These are phyloP conservation scores for Strix uralensis DNA, from an alignment of 2,113 vertebrate genomes.

Conservation along the genomic window DNA sequence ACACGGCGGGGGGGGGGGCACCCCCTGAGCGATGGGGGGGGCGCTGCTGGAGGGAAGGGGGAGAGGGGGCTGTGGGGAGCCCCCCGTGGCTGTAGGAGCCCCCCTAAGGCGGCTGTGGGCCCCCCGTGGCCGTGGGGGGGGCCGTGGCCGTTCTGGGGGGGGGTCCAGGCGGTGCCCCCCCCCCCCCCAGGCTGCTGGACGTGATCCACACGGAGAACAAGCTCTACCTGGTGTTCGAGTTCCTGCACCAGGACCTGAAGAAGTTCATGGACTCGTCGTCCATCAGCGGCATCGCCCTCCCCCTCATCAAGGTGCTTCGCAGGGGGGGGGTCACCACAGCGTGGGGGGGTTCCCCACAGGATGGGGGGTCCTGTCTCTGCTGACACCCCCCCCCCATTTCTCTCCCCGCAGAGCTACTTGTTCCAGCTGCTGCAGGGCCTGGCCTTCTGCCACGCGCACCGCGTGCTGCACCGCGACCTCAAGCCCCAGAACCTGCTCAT, in stretches of 20 bases:
- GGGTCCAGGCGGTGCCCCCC: neutral
- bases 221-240: conserved; percentile 95
- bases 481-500: conserved; percentile 97
- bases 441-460: conserved; percentile 94
- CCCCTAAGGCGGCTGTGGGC: neutral
- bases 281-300: conserved; percentile 87
- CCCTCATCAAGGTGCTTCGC: conserved; percentile 86
- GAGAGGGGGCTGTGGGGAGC: neutral
- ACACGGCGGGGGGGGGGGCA: too few relatives aligned
- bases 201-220: conserved; percentile 98
- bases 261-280: conserved; percentile 95
- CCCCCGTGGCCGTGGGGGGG: neutral
- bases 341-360: too few relatives aligned
- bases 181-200: conserved; percentile 81
- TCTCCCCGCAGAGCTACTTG: conserved; percentile 86
- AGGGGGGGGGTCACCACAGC: too few relatives aligned
- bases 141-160: neutral
- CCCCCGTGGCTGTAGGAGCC: neutral
- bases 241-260: conserved; percentile 95
- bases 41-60: neutral
- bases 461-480: conserved; percentile 91
- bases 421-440: conserved; percentile 95
- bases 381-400: neutral
- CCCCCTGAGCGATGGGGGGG: neutral
- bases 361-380: neutral